A percentile compares a stretch with the other conserved stretches of the same genome.
Conservation (phyloP, 2,888 invertebrate genomes). For the Drosophila cyrtoloma region DNA sequence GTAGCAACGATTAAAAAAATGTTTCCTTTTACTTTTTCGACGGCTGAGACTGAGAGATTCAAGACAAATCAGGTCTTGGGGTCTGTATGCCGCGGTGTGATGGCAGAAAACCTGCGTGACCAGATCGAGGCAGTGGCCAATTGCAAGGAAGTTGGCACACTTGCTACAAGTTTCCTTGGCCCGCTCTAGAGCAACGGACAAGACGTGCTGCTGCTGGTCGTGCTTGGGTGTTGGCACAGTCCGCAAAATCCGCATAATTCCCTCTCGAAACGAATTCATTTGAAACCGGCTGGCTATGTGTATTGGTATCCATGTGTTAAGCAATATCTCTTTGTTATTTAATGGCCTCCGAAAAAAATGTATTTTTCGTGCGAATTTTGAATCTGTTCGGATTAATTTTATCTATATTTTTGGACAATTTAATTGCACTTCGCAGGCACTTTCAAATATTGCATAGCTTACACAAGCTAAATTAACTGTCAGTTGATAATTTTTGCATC, state of each 20-base stretch:
- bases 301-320: conserved; percentile 33
- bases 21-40: conserved; percentile 71
- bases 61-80: conserved; percentile 67
- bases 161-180: conserved; percentile 67
- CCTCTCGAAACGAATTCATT: conserved; percentile 34
- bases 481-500: conserved; percentile 11
- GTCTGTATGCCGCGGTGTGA: conserved; percentile 56
- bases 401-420: conserved; percentile 24
- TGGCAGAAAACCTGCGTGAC: conserved; percentile 57
- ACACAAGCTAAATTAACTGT: conserved; percentile 7
- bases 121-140: conserved; percentile 43
- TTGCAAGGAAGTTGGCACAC: conserved; percentile 75
- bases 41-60: conserved; percentile 10
- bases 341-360: conserved; percentile 43
- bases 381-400: conserved; percentile 26
- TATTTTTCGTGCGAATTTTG: conserved; percentile 20
- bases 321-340: conserved; percentile 65
- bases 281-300: conserved; percentile 50
- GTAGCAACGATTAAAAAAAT: conserved; percentile 15
- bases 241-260: conserved; percentile 32
- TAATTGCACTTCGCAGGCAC: conserved; percentile 27
- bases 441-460: conserved; percentile 22
- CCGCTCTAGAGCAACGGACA: conserved; percentile 24
- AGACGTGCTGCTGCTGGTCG: conserved; percentile 21
- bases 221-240: conserved; percentile 62